These are phyloP conservation scores for Drosophila ficusphila DNA, from an alignment of 1,140 invertebrate species.

Conservation along the genomic window DNA sequence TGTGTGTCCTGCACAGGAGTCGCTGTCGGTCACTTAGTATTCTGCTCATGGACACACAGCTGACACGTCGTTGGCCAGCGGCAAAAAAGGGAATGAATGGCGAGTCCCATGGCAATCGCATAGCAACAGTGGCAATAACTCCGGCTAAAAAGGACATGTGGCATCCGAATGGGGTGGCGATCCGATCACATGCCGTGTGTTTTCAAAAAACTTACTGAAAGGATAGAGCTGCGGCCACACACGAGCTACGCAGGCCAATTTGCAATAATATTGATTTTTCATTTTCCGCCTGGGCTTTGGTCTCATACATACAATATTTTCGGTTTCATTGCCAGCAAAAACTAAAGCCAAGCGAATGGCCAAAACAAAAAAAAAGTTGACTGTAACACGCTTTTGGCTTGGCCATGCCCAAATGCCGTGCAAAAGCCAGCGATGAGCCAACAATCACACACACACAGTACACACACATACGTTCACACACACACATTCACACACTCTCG, in stretches of 20 bases:
- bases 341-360: slow-evolving; percentile 41
- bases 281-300: slow-evolving; percentile 46
- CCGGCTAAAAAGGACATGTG: neutral
- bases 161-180: slow-evolving; percentile 3
- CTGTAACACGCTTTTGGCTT: slow-evolving; percentile 58
- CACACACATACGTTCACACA: slow-evolving; percentile 34
- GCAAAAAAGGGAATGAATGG: slow-evolving; percentile 21
- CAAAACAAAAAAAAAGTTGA: slow-evolving; percentile 74
- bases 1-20: slow-evolving; percentile 16
- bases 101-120: slow-evolving; percentile 16
- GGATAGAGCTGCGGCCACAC: neutral
- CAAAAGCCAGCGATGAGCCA: slow-evolving; percentile 68
- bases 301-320: slow-evolving; percentile 64
- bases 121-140: slow-evolving; percentile 34
- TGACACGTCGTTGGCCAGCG: slow-evolving; percentile 55
- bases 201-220: slow-evolving; percentile 3
- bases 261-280: slow-evolving; percentile 80
- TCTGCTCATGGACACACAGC: slow-evolving; percentile 52
- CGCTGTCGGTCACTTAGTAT: slow-evolving; percentile 61
- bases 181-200: slow-evolving; percentile 25
- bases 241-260: slow-evolving; percentile 62
- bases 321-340: slow-evolving; percentile 71
- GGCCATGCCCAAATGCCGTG: slow-evolving; percentile 54
- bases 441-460: slow-evolving; percentile 36
- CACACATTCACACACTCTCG: slow-evolving; percentile 19